A percentile compares a stretch with the other conserved stretches of the same genome.
Evolutionary conservation across 2,797 vertebrate species (phyloP).

Genomic region (Fringilla coelebs): DNA sequence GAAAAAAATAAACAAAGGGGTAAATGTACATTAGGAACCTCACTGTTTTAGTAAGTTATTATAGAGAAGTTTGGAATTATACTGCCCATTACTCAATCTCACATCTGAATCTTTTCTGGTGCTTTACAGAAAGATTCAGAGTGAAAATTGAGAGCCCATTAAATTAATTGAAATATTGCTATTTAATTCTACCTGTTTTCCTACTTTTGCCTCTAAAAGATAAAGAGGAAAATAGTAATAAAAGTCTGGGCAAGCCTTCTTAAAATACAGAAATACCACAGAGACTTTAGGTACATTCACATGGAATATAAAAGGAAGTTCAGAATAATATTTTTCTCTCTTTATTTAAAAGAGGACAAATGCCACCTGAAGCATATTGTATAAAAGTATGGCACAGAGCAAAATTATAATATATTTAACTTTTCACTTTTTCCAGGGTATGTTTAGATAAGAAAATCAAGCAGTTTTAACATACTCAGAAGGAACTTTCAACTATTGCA

Average conservation of each 20-base stretch:
- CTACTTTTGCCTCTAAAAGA: neutral
- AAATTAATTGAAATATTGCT: neutral
- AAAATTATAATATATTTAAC: neutral
- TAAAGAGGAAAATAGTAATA: neutral
- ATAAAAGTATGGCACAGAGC: neutral
- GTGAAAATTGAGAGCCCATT: neutral
- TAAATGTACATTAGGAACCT: neutral
- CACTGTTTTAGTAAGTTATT: neutral
- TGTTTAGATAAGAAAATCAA: neutral
- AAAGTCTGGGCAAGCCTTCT: neutral
- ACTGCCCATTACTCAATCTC: neutral
- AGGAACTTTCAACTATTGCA: neutral
- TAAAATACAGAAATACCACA: neutral
- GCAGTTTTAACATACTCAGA: neutral
- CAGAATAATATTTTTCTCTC: neutral
- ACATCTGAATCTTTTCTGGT: neutral
- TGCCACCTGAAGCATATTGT: neutral
- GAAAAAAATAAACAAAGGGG: neutral
- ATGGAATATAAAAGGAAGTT: neutral
- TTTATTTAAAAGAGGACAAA: neutral
- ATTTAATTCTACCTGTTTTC: neutral
- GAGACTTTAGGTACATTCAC: neutral
- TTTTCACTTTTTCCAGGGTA: neutral
- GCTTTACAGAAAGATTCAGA: neutral
- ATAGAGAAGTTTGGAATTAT: neutral